Evolutionary conservation across 2,888 invertebrate genomes (phyloP), one percentile per base, ranked within the genome.

Genomic region (Atethmia centrago): DNA sequence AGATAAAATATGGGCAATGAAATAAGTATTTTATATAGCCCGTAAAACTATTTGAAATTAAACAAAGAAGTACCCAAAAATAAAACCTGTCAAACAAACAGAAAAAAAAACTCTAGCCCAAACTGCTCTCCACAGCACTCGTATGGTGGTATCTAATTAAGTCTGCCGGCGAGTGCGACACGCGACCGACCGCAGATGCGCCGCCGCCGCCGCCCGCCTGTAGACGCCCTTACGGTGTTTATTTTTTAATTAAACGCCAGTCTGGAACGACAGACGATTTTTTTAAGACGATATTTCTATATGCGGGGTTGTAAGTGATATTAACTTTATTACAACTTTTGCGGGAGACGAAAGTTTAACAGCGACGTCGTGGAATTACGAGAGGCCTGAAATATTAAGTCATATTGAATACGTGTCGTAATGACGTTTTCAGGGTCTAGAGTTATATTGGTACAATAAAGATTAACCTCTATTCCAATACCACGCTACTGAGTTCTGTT

Each of bases 111-210:
- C 14, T 65, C 19, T n/a, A 42, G 14, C 1, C 0, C 10, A 3
- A 45, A 53, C 3, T n/a, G 81, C 53, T 71, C 89, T 91, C 91
- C 71, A 90, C 62, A 19, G n/a, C 65, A n/a, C 49, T 69, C 58
- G 8, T 74, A 69, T 59, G 47, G 49, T 74, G 56, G 63, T 79
- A 70, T 80, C 82, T 92, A 91, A 92, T 92, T 88, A 91, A 91
- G 88, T 86, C 85, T 67, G 85, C 85, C 77, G 85, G 84, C 79
- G 87, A 74, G 76, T 77, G 86, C 87, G 90, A 90, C 91, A 90
- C 91, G 91, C 91, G 90, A 90, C 88, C 80, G 69, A 74, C 74
- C 84, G 87, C 88, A 87, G 90, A 88, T 88, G 89, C 82, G 71
- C 79, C 66, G 67, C 55, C 71, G 36, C 36, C 36, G 58, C 74